Evolutionary conservation across 2,888 invertebrate species (phyloP), one percentile per base, ranked within the genome.

Genomic region (Parasteatoda lunata): DNA sequence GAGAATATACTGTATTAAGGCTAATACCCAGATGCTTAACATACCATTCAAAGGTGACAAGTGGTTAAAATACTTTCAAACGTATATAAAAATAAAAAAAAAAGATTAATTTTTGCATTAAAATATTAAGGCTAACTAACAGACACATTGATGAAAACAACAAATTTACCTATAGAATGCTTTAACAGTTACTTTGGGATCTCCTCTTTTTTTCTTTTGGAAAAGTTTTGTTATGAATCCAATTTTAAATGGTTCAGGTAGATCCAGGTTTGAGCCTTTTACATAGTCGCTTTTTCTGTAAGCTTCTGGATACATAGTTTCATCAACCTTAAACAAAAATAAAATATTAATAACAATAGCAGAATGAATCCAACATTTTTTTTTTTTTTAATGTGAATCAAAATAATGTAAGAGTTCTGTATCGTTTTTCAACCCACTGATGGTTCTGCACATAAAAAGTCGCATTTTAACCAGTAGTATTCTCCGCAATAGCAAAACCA

Each of bases 231-330:
- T 93, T 69, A 97, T 95, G 75, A 94, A 93, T 1, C 94, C 96
- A 9, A 97, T 93, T 90, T 95, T 94, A 91, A 96, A 96, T 0
- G 96, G 96, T 88, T 95, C 94, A 0, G 95, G 95, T 0, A 95
- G 95, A 88, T 95, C 94, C 13, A 93, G 91, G 90, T 96, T 95
- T 0, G 95, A 95, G 0, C 95, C 95, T 90, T 95, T 95, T 47
- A 95, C 93, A 85, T 92, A 92, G 89, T 95, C 95, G 13, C 93
- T 94, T 92, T 96, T 96, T 47, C 77, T 73, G 91, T 96, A 96
- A 90, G 94, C 95, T 91, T 97, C 97, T 0, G 96, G 95, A 91
- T 95, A 96, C 54, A 94, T 91, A n/a, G 94, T 93, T 91, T 95
- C 95, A 91, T 96, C 95, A 1, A 85, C 65, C 81, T 86, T 48